Evolutionary conservation across 1,140 invertebrate genomes (phyloP).

Genomic region (Parapsyche elsis): DNA sequence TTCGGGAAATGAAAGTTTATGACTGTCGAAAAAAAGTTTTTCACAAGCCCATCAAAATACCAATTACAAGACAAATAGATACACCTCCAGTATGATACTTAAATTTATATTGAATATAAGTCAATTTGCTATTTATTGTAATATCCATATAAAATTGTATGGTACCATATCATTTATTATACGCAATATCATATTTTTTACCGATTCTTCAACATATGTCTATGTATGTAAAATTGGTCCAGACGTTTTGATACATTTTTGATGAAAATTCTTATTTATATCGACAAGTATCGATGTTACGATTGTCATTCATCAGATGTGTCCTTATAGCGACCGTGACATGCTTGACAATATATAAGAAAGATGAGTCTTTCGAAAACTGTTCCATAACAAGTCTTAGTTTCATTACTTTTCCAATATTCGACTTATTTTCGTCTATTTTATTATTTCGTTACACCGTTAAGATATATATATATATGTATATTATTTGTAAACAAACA

Average conservation of each 20-base stretch:
- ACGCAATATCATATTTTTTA: neutral
- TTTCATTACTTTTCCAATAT: constrained; percentile 2
- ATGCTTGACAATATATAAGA: neutral
- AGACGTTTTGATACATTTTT: neutral
- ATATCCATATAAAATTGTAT: no score
- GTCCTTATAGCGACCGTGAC: neutral
- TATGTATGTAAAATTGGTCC: neutral
- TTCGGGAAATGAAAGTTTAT: no score
- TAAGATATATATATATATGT: no score
- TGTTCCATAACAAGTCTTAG: neutral
- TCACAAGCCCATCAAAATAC: no score
- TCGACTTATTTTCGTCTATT: neutral
- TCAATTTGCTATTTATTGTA: no score
- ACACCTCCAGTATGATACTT: no score
- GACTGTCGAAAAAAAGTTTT: no score
- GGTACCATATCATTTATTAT: no score
- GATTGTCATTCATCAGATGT: constrained; percentile 5
- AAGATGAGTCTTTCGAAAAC: constrained; percentile 5
- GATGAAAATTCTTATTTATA: neutral
- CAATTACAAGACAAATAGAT: no score
- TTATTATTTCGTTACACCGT: no score
- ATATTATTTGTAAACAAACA: no score
- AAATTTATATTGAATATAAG: no score
- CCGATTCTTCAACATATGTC: neutral
- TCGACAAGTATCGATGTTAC: neutral